Evolutionary conservation across 1,140 invertebrate genomes (phyloP).

Genomic region (Lordiphosa clarofinis): DNA sequence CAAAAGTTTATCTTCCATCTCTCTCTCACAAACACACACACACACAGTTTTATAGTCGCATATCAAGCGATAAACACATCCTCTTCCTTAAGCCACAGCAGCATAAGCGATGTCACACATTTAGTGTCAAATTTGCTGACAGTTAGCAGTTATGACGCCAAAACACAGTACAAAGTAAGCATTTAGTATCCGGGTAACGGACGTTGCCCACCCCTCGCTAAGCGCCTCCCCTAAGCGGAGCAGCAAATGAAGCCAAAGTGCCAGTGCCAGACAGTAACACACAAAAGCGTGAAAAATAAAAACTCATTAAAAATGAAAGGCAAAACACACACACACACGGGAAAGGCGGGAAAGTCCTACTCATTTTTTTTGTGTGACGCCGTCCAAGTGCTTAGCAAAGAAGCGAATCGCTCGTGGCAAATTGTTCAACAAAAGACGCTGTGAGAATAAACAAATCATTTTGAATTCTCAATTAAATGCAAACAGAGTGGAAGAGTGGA

Average conservation of each 20-base stretch:
- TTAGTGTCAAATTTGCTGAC: slow-evolving; percentile 68
- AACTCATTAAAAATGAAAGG: slow-evolving; percentile 74
- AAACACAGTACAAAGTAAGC: slow-evolving; percentile 57
- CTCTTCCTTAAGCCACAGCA: slow-evolving; percentile 40
- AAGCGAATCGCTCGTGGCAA: slow-evolving; percentile 56
- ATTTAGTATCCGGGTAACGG: slow-evolving; percentile 38
- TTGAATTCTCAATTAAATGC: slow-evolving; percentile 76
- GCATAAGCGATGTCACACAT: slow-evolving; percentile 56
- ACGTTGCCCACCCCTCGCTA: slow-evolving; percentile 6
- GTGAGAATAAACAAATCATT: slow-evolving; percentile 72
- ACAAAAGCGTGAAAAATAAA: slow-evolving; percentile 68
- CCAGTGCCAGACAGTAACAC: slow-evolving; percentile 42
- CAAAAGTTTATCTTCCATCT: neutral
- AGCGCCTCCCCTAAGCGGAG: slow-evolving; percentile 3
- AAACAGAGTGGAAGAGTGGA: slow-evolving; percentile 29
- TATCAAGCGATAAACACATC: slow-evolving; percentile 14
- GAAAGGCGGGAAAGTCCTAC: slow-evolving; percentile 9
- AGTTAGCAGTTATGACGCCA: slow-evolving; percentile 64
- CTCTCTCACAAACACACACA: neutral
- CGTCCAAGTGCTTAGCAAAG: slow-evolving; percentile 61
- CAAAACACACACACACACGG: slow-evolving; percentile 33
- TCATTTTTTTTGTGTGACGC: slow-evolving; percentile 29
- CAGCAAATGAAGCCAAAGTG: slow-evolving; percentile 26
- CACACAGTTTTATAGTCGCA: slow-evolving; percentile 1
- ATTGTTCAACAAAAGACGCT: slow-evolving; percentile 65